Evolutionary conservation across 2,797 vertebrate species (phyloP), one percentile per base, ranked within the genome.

Genomic region (Eurystomus glaucurus): DNA sequence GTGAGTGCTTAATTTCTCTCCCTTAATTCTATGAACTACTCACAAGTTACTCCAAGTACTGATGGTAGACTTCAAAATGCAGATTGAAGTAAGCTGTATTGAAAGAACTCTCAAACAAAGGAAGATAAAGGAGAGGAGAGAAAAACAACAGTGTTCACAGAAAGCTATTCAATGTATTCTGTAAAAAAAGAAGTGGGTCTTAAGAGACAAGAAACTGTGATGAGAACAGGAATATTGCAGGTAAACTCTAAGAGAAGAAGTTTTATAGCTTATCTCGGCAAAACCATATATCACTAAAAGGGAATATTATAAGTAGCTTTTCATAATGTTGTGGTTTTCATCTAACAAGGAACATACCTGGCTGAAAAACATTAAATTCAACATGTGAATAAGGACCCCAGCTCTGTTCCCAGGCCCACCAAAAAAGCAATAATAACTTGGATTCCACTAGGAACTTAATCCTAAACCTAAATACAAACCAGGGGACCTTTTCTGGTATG

Each of bases 331-430:
- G 41, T 29, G 10, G 8, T 50, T 93, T 77, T 69, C 21, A 20
- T 39, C 12, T 70, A 74, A 55, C 0, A 12, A 39, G 5, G 8
- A 62, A 39, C 6, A 58, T 4, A 46, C 1, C 11, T 77, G 12
- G 4, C 41, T 57, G 19, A 68, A 89, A 85, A 62, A 0, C 14
- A 45, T 29, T 48, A 52, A 51, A 55, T 71, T 60, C 39, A 88
- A 29, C 28, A 29, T 15, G 3, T 15, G 9, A 64, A 28, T 55
- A 29, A 81, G 13, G 26, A 60, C 3, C 16, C 5, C 5, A 77
- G 2, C 15, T 62, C 26, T 61, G 9, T 75, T 93, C 3, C 29
- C 13, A 28, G 23, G 14, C 77, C 28, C 22, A 52, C 29, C 45
- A 80, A 65, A 37, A 35, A 65, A 62, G 18, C 25, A 83, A 5